Evolutionary conservation across 2,797 vertebrate species (phyloP), one percentile per base, ranked within the genome.

Genomic region (Onychomys leucogaster): DNA sequence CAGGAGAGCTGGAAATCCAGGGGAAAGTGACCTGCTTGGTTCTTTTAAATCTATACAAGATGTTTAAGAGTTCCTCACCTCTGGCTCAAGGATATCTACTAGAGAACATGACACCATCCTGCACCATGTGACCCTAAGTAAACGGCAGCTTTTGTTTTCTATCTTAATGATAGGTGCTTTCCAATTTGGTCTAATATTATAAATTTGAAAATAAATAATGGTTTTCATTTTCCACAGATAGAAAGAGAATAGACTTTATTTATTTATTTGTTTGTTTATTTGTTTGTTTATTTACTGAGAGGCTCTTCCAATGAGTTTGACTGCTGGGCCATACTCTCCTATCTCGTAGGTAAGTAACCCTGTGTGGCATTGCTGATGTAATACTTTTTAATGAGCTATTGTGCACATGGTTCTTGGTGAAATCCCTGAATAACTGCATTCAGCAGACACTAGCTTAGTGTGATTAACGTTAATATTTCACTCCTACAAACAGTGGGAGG

Each of bases 401-500:
- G 27, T 23, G 17, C 17, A 9, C 0, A 17, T 0, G 37, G n/a
- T 8, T 0, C 13, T 29, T 7, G 19, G 49, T 27, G 41, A 10
- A 11, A 71, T n/a, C 67, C 52, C n/a, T 61, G 17, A 93, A 5
- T 27, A 19, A 37, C 3, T 32, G 55, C 77, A 21, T 37, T 76
- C 0, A 1, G n/a, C 55, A 91, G 63, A 94, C 16, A 37, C n/a
- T 49, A 78, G 17, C 37, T 76, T 77, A 43, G 61, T 49, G 12
- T 69, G 32, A 27, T 17, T 41, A 59, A 73, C 37, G 34, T 46
- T 34, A 29, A 46, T 57, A 23, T 55, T 41, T 55, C 67, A 52
- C 55, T 55, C 43, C 13, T 27, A 61, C 12, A 34, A n/a, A 41
- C 7, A 71, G 75, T 0, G 7, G 29, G 46, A 71, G 19, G 55